These are phyloP conservation scores for Nomada fucata DNA, from an alignment of 2,888 invertebrate genomes.

Conservation along the genomic window DNA sequence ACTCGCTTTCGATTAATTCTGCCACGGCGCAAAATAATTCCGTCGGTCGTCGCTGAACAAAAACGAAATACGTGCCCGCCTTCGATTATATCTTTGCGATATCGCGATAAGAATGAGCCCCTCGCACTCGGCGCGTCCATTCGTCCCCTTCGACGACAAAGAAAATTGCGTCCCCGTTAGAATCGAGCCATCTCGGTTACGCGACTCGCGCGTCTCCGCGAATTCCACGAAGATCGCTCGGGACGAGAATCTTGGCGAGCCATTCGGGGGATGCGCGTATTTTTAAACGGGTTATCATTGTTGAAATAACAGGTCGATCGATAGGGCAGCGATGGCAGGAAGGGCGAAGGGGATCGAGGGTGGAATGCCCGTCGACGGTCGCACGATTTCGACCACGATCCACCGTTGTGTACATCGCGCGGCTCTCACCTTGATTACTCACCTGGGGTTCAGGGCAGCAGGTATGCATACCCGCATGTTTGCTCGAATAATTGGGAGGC, in stretches of 20 bases:
- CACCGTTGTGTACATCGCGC: conserved; percentile 58
- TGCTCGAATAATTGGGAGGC: conserved; percentile 74
- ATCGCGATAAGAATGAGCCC: no score
- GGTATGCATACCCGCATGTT: conserved; percentile 75
- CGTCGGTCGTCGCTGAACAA: no score
- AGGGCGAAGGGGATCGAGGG: background rate
- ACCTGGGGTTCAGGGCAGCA: conserved; percentile 71
- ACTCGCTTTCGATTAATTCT: no score
- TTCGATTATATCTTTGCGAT: no score
- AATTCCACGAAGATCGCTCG: conserved; percentile 3
- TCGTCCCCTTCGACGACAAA: no score
- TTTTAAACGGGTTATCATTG: conserved; percentile 51
- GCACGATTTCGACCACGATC: conserved; percentile 60
- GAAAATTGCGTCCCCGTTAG: no score
- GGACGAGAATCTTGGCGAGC: background rate
- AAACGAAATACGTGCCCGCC: no score
- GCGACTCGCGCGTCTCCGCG: background rate
- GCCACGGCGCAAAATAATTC: no score
- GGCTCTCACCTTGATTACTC: conserved; percentile 75
- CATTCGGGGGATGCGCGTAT: conserved; percentile 1
- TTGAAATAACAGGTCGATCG: conserved; percentile 38
- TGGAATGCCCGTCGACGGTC: conserved; percentile 24
- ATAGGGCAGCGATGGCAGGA: conserved; percentile 15
- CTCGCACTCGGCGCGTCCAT: no score
- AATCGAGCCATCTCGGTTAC: background rate